Evolutionary conservation across 2,113 vertebrate genomes (phyloP), one percentile per base, ranked within the genome.

Genomic region (Anolis carolinensis): DNA sequence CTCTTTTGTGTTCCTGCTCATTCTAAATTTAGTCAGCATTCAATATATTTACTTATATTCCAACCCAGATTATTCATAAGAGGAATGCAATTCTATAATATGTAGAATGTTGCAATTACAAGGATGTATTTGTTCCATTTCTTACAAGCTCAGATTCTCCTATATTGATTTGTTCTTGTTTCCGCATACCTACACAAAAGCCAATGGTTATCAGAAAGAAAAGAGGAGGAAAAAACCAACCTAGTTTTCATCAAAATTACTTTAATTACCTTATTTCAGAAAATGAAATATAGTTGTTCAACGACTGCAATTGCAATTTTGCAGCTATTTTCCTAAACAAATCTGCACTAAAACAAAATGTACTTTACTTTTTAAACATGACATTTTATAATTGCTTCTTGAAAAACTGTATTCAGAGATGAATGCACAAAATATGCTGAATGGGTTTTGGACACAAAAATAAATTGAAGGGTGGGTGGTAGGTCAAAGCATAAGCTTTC

Each of bases 261-360:
- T 93, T 96, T 96, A 94, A 96, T 96, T 95, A 93, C 93, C 39
- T 94, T 94, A 92, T 94, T 89, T 92, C 90, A 82, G 89, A 91
- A 93, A 93, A 92, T 91, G 91, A 92, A 95, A 95, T 90, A 62
- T 50, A 92, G 89, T 85, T 89, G 85, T 90, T 93, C 93, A 89
- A 94, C 10, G 95, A 93, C 76, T 80, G 91, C 89, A 88, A 89
- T 93, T 93, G 92, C 55, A 88, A 90, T 90, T 93, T 92, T 85
- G 50, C 79, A 91, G 82, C 88, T 84, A 79, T 89, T 93, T 92
- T 88, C 90, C 83, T 77, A 85, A 93, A 90, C 65, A 92, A 86
- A 75, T 81, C 88, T 77, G 81, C 55, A 86, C 76, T 91, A 91
- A 91, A 90, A 68, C 76, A 62, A 68, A 92, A 91, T 2, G 18